Evolutionary conservation across 2,888 invertebrate species (phyloP).

Genomic region (Sminthurinus aureus): DNA sequence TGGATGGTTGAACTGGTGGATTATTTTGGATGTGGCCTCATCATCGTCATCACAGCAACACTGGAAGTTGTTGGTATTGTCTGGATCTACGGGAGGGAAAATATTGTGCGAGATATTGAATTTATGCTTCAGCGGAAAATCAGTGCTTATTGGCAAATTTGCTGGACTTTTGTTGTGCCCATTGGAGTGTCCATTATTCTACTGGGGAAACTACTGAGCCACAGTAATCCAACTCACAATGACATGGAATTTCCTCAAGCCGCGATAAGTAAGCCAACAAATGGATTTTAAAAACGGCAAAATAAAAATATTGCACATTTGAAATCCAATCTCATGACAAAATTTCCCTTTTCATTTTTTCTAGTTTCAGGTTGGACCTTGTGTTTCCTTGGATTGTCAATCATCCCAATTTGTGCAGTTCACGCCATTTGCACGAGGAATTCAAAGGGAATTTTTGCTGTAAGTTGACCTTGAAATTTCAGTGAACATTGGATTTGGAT

Average conservation of each 20-base stretch:
- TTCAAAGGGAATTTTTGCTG: neutral
- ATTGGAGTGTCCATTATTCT: constrained; percentile 74
- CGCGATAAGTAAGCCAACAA: constrained; percentile 59
- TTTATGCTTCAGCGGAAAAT: constrained; percentile 78
- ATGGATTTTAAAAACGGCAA: constrained; percentile 62
- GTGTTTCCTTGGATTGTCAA: constrained; percentile 62
- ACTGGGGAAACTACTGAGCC: constrained; percentile 72
- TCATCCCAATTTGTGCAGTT: constrained; percentile 65
- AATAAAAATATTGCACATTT: constrained; percentile 66
- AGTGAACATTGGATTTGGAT: too few species aligned
- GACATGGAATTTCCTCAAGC: constrained; percentile 69
- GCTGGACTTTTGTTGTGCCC: constrained; percentile 80
- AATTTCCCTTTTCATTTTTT: constrained; percentile 38
- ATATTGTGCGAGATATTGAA: constrained; percentile 76
- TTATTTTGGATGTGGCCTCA: constrained; percentile 70
- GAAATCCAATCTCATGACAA: neutral
- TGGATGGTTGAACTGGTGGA: constrained; percentile 70
- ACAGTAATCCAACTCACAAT: constrained; percentile 67
- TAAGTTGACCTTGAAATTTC: neutral
- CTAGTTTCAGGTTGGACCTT: constrained; percentile 39
- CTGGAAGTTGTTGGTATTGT: constrained; percentile 66
- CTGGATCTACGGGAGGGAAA: constrained; percentile 68
- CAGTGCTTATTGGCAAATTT: constrained; percentile 78
- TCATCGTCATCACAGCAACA: constrained; percentile 69
- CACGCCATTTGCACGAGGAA: neutral